Conservation (phyloP, 2,797 vertebrate species). For the Eleutherodactylus coqui region DNA sequence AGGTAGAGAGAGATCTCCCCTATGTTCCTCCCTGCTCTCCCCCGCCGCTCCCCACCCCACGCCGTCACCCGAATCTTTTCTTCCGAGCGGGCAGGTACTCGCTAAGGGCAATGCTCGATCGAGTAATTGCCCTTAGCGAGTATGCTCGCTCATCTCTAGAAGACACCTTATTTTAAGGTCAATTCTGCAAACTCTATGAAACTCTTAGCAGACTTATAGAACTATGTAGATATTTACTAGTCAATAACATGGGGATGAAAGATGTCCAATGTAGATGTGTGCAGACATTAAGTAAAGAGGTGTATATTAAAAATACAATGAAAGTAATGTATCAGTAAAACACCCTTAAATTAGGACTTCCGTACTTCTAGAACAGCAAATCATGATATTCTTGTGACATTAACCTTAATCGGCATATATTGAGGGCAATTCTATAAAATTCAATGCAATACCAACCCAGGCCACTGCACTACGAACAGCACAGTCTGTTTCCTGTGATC, state of each 20-base stretch:
- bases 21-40: too few relatives aligned
- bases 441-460: too few relatives aligned
- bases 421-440: constrained; percentile 11
- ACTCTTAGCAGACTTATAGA: background rate
- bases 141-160: too few relatives aligned
- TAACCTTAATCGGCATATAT: background rate
- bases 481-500: too few relatives aligned
- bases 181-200: background rate
- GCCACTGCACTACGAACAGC: too few relatives aligned
- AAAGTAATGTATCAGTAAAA: background rate
- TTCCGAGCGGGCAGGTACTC: too few relatives aligned
- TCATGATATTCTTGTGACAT: background rate
- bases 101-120: too few relatives aligned
- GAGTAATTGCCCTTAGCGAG: too few relatives aligned
- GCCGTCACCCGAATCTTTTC: too few relatives aligned
- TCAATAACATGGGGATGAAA: background rate
- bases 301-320: background rate
- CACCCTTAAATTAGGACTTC: background rate
- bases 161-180: background rate
- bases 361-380: background rate
- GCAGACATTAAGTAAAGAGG: background rate
- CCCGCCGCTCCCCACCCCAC: too few relatives aligned
- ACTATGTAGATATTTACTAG: background rate
- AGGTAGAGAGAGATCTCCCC: too few relatives aligned
- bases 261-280: background rate